phyloP scores from a whole-genome alignment of 2,888 invertebrate species.

The Pachymerium ferrugineum region DNA sequence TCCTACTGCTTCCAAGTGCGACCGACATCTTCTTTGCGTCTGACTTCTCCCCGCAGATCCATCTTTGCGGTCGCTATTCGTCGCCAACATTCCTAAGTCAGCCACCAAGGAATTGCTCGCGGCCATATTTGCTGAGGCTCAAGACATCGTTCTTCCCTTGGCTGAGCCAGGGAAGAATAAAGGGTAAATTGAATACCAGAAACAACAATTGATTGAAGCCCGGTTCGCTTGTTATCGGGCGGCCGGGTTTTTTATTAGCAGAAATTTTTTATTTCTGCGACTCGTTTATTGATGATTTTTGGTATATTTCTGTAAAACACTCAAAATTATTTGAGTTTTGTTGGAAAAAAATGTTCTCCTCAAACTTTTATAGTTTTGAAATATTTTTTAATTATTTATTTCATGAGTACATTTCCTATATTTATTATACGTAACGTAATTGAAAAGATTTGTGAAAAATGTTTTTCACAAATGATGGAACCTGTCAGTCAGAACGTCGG shows the following conservation, averaged over 20 bases:
- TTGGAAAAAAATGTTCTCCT: background rate
- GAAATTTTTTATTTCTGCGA: background rate
- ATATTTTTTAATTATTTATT: background rate
- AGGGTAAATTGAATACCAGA: slow-evolving; percentile 31
- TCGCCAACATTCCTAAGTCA: slow-evolving; percentile 35
- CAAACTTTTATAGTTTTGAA: background rate
- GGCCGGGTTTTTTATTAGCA: background rate
- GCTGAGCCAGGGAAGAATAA: slow-evolving; percentile 34
- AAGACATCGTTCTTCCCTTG: slow-evolving; percentile 35
- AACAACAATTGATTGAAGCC: background rate
- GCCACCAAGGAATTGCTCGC: slow-evolving; percentile 34
- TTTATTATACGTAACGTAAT: no score
- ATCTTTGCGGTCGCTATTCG: slow-evolving; percentile 34
- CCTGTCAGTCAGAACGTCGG: background rate
- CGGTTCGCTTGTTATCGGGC: background rate
- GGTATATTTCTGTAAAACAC: background rate
- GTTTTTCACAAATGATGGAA: background rate
- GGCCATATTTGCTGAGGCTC: slow-evolving; percentile 34
- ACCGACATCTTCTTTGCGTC: slow-evolving; percentile 31
- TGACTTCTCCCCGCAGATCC: slow-evolving; percentile 34
- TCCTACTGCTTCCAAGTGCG: background rate
- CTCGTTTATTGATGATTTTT: background rate
- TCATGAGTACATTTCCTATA: background rate
- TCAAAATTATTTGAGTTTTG: background rate
- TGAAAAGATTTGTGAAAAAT: background rate